Evolutionary conservation across 2,797 vertebrate species (phyloP).

Genomic region (Thripadectes ignobilis): DNA sequence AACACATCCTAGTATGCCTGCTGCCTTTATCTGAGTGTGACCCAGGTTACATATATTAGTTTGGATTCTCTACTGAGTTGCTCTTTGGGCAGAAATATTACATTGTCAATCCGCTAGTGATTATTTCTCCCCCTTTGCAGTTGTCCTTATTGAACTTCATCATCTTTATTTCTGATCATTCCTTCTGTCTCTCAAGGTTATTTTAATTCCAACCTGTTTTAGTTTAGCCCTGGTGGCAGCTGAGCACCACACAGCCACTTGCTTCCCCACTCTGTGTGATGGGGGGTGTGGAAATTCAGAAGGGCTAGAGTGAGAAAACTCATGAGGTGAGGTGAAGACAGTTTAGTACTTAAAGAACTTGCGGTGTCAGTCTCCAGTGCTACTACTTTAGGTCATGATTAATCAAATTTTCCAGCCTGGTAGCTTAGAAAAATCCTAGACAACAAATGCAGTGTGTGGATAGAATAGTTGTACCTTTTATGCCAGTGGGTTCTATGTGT

Average conservation of each 20-base stretch:
- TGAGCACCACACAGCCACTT: neutral
- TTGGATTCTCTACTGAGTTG: neutral
- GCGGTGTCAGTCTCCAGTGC: neutral
- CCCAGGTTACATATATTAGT: neutral
- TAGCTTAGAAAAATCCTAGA: neutral
- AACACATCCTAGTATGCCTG: neutral
- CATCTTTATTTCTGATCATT: neutral
- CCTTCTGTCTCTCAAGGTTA: neutral
- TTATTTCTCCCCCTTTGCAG: neutral
- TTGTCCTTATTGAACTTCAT: neutral
- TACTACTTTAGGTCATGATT: neutral
- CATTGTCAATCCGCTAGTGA: neutral
- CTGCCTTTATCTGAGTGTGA: neutral
- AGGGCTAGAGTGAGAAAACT: neutral
- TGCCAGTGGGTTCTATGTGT: neutral
- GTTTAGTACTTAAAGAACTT: neutral
- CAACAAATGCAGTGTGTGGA: neutral
- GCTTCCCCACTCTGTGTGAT: rapidly evolving
- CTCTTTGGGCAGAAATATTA: neutral
- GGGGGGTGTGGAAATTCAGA: neutral
- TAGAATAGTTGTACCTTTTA: neutral
- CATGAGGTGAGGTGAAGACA: neutral
- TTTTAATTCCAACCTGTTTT: neutral
- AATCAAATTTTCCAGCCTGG: neutral
- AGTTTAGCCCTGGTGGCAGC: neutral